phyloP scores from a whole-genome alignment of 2,888 invertebrate species.

The Leptinotarsa tumamoca region DNA sequence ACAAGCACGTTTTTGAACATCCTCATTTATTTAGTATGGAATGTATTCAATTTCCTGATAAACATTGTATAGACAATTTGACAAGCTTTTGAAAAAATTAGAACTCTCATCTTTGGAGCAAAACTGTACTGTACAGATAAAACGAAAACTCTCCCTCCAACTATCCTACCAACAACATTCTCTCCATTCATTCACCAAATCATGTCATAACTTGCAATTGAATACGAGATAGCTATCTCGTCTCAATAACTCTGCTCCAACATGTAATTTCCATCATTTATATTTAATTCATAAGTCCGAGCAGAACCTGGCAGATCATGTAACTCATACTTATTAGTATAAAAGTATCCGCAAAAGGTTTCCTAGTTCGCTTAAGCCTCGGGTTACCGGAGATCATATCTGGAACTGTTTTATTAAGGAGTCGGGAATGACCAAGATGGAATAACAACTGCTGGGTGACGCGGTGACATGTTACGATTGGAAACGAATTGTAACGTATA shows the following conservation, averaged over 20 bases:
- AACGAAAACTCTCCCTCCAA: not conserved
- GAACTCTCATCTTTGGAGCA: too few species aligned
- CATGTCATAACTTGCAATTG: constrained; percentile 11
- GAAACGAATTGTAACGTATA: not conserved
- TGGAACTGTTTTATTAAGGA: constrained; percentile 35
- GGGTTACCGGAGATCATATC: constrained; percentile 32
- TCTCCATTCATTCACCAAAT: not conserved
- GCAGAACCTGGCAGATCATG: constrained; percentile 8
- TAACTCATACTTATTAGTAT: constrained; percentile 15
- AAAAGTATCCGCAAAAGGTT: constrained; percentile 8
- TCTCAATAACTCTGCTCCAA: constrained; percentile 8
- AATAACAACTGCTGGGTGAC: constrained; percentile 33
- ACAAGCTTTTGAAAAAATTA: too few species aligned
- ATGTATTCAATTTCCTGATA: too few species aligned
- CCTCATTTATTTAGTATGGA: too few species aligned
- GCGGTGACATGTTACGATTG: not conserved
- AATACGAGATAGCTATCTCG: constrained; percentile 12
- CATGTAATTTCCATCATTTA: constrained; percentile 13
- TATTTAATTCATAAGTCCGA: constrained; percentile 1
- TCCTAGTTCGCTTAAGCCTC: not conserved
- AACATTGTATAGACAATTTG: too few species aligned
- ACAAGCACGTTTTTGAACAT: too few species aligned
- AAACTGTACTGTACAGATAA: not conserved
- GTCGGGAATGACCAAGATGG: constrained; percentile 32
- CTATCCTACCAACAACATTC: not conserved